Evolutionary conservation across 1,140 invertebrate species (phyloP), one percentile per base, ranked within the genome.

Genomic region (Leptoteleia sp.): DNA sequence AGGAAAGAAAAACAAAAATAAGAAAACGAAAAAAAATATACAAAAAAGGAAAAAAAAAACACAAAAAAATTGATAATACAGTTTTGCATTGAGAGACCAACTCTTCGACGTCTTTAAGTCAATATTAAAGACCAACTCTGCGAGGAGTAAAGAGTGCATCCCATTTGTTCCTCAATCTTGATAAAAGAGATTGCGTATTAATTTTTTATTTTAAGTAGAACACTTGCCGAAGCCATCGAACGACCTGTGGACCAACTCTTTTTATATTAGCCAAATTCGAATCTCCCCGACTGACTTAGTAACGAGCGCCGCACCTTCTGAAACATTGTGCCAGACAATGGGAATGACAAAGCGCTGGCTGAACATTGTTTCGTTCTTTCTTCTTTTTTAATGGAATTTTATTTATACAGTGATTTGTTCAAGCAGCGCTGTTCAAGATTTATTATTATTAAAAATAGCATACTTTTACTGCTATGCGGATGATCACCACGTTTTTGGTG

Each of bases 61-160:
- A 7, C 15, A n/a, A n/a, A n/a, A n/a, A n/a, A n/a, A n/a, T n/a
- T n/a, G n/a, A n/a, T n/a, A n/a, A n/a, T n/a, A n/a, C n/a, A 27
- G 15, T 15, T 11, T 27, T 17, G 12, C 22, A 31, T 22, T 17
- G 43, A 12, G 27, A 5, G 7, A 22, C 8, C 22, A 25, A 12
- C 43, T 67, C 70, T 77, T 77, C 50, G 38, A 62, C 45, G 55
- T 80, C 81, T 82, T 80, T 77, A 76, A 71, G 19, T 50, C 38
- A 17, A 25, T 11, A 52, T 68, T 79, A 73, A 73, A 79, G 62
- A 68, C 8, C 47, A 29, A 29, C 42, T 52, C 25, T 22, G 27
- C n/a, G 61, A 54, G 55, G 55, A 72, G 16, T 17, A 29, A 35
- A 11, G 1, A 4, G 47, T 37, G n/a, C 35, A 12, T 57, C 50